Percentiles rank a stretch among this genome's conserved stretches.
phyloP scores from a whole-genome alignment of 2,888 invertebrate species.

The Carterocephalus palaemon region DNA sequence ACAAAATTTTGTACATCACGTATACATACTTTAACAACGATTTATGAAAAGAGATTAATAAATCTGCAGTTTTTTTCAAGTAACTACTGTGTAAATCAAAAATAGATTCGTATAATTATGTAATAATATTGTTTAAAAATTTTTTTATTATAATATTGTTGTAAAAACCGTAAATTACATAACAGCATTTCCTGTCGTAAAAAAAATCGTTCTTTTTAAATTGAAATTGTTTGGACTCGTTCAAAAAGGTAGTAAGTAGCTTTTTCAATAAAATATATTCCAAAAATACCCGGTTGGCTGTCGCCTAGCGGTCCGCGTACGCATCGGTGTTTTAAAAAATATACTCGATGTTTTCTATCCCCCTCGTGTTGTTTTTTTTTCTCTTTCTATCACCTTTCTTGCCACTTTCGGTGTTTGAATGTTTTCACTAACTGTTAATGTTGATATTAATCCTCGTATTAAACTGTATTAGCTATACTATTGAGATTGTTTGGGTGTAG shows the following conservation, averaged over 20 bases:
- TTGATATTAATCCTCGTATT: slow-evolving; percentile 62
- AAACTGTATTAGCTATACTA: slow-evolving; percentile 43
- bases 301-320: slow-evolving; percentile 59
- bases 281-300: slow-evolving; percentile 74
- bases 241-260: slow-evolving; percentile 18
- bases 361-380: slow-evolving; percentile 68
- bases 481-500: slow-evolving; percentile 26
- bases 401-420: slow-evolving; percentile 77
- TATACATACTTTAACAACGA: too few species aligned
- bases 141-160: too few species aligned
- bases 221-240: too few species aligned
- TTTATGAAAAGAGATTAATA: too few species aligned
- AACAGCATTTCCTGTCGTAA: too few species aligned
- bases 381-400: slow-evolving; percentile 70
- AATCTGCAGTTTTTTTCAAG: too few species aligned
- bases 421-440: slow-evolving; percentile 79
- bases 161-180: too few species aligned
- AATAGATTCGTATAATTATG: too few species aligned
- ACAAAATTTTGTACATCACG: too few species aligned
- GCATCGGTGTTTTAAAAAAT: slow-evolving; percentile 72
- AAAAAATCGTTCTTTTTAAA: slow-evolving; percentile 6
- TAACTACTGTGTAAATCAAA: too few species aligned
- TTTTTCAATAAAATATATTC: slow-evolving; percentile 37
- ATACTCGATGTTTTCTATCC: slow-evolving; percentile 66
- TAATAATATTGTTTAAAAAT: too few species aligned